Evolutionary conservation across 64 coral and sea anemone genomes (phyloP), one percentile per base, ranked within the genome.

Genomic region (Montipora efflorescens): DNA sequence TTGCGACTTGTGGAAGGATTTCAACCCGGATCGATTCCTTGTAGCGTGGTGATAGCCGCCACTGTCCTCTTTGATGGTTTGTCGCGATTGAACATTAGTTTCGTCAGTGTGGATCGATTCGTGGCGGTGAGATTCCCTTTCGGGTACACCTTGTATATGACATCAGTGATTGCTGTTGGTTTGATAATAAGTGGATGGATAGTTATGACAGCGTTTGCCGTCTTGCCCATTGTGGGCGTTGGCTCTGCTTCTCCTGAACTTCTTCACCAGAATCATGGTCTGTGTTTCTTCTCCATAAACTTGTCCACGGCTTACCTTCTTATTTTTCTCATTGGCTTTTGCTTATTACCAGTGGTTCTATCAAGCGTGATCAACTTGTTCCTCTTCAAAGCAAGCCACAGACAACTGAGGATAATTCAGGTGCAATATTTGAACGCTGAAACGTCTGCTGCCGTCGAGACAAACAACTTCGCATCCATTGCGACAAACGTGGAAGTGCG

Each of bases 11-110:
- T 78, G 14, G 87, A 89, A 89, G 75, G 49, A 7, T 89, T 75
- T 59, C 71, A 89, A n/a, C 87, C 71, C 15, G 75, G 50, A 12
- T 59, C 55, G 3, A 64, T 89, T 47, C 87, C 72, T 47, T 89
- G 87, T 19, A 58, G 71, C 7, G n/a, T 66, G 4, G 87, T 89
- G 0, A 89, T 89, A 89, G 72, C 87, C 2, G 49, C 77, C 28
- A 89, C 72, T 58, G 48, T 89, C 15, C 87, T 89, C 25, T 89
- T 89, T 22, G 71, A 89, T 48, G 87, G 74, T 44, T 43, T 78
- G 20, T 89, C 87, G 15, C 53, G 75, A 45, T 43, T 89, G 18
- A 89, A 89, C 36, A 75, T 89, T 5, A 77, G 77, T 15, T 67
- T 89, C 11, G 46, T 89, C 22, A 77, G 87, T 58, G 22, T 89